These are phyloP conservation scores for Eueides isabella DNA, from an alignment of 1,140 invertebrate genomes.

Conservation along the genomic window DNA sequence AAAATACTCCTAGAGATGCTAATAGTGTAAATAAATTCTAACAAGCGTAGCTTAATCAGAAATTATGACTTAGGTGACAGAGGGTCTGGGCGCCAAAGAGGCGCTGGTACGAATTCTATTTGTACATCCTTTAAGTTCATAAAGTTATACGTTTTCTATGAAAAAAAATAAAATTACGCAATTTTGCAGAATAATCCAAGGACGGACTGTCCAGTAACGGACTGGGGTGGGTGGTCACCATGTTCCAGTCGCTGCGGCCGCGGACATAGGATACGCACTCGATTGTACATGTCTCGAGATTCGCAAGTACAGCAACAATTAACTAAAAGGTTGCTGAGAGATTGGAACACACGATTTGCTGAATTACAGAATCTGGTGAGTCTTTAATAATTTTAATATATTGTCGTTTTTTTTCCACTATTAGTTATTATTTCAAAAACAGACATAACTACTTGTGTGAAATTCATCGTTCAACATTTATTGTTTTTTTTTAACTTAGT, in stretches of 20 bases:
- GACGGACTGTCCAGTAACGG: slow-evolving; percentile 85
- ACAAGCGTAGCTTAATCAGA: too few species aligned
- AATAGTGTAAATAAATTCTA: too few species aligned
- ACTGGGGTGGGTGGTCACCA: slow-evolving; percentile 90
- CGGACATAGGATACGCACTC: slow-evolving; percentile 85
- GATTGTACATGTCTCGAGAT: slow-evolving; percentile 72
- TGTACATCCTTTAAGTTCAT: too few species aligned
- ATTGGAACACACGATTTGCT: slow-evolving; percentile 63
- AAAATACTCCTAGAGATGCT: too few species aligned
- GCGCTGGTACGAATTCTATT: too few species aligned
- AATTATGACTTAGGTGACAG: too few species aligned
- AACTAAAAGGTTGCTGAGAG: slow-evolving; percentile 44
- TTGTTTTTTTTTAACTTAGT: background rate
- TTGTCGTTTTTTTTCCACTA: too few species aligned
- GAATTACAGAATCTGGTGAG: slow-evolving; percentile 63
- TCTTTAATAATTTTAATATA: background rate
- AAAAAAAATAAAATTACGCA: background rate
- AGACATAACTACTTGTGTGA: background rate
- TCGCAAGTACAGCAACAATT: slow-evolving; percentile 51
- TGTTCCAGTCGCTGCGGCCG: slow-evolving; percentile 91
- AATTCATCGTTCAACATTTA: background rate
- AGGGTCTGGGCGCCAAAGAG: too few species aligned
- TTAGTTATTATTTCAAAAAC: slow-evolving; percentile 4
- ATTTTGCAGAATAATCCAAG: slow-evolving; percentile 54
- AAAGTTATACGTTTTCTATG: background rate